Percentiles rank a stretch among this genome's conserved stretches.
Evolutionary conservation across 64 coral and sea anemone genomes (phyloP).

Genomic region (Hydrozoanthus tunicans): DNA sequence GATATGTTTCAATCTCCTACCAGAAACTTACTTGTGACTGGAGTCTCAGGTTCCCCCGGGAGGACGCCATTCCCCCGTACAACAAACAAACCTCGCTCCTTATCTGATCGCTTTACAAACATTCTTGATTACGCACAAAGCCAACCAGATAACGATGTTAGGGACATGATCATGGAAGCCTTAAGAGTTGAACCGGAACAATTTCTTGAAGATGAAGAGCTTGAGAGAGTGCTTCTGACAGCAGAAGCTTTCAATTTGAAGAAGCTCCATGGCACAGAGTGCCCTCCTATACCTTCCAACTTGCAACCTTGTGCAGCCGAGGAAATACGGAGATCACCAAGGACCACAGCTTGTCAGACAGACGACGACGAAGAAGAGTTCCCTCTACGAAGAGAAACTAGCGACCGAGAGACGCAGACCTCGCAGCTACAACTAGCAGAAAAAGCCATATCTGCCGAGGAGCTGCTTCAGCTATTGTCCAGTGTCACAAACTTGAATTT

Average conservation of each 20-base stretch:
- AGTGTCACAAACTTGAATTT: constrained; percentile 41
- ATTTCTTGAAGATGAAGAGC: constrained; percentile 53
- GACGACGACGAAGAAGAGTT: constrained; percentile 42
- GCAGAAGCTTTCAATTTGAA: constrained; percentile 32
- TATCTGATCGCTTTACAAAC: constrained; percentile 47
- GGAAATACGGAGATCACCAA: not conserved
- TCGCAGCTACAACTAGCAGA: constrained; percentile 35
- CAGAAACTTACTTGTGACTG: not conserved
- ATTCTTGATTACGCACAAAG: constrained; percentile 29
- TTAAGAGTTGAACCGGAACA: constrained; percentile 40
- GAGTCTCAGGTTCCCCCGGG: not conserved
- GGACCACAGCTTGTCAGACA: constrained; percentile 44
- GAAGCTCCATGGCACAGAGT: not conserved
- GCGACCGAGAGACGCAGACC: constrained; percentile 51
- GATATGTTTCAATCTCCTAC: not conserved
- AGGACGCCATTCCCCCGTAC: not conserved
- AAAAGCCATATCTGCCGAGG: constrained; percentile 30
- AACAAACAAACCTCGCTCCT: not conserved
- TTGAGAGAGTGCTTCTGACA: constrained; percentile 30
- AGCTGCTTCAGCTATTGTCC: constrained; percentile 20
- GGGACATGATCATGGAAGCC: constrained; percentile 46
- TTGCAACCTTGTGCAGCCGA: not conserved
- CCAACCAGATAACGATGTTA: constrained; percentile 42
- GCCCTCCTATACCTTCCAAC: not conserved
- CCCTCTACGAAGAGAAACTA: constrained; percentile 18